These are phyloP conservation scores for Hyphantria cunea DNA, from an alignment of 1,140 invertebrate species.

Conservation along the genomic window DNA sequence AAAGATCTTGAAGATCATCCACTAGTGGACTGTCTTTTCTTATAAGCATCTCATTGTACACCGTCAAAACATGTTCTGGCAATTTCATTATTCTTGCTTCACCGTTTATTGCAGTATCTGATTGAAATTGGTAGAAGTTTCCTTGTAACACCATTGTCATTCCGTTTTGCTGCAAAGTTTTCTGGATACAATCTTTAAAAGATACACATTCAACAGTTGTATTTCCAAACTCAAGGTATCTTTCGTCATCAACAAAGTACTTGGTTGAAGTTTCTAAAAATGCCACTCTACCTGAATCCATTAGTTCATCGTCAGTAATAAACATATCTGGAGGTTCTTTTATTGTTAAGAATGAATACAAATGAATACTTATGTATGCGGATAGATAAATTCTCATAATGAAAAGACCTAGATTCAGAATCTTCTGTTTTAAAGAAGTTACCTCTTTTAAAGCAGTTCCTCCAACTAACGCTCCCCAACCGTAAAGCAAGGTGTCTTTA, in stretches of 20 bases:
- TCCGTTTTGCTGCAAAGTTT: conserved; percentile 46
- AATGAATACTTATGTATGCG: conserved; percentile 55
- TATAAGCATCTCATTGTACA: conserved; percentile 69
- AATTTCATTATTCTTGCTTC: conserved; percentile 57
- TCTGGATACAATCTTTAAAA: conserved; percentile 51
- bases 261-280: conserved; percentile 46
- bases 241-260: conserved; percentile 56
- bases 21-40: conserved; percentile 48
- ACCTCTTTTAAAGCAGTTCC: conserved; percentile 46
- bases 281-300: conserved; percentile 43
- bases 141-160: conserved; percentile 48
- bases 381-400: conserved; percentile 56
- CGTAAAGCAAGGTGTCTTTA: conserved; percentile 45
- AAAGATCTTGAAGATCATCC: conserved; percentile 37
- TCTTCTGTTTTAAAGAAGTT: conserved; percentile 54
- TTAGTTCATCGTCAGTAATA: conserved; percentile 54
- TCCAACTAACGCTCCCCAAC: conserved; percentile 60
- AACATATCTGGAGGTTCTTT: conserved; percentile 47
- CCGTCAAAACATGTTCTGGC: conserved; percentile 47
- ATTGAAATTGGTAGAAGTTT: conserved; percentile 46
- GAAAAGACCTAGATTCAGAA: conserved; percentile 54
- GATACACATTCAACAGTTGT: conserved; percentile 47
- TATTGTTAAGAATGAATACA: conserved; percentile 65
- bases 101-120: conserved; percentile 44
- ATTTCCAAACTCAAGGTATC: conserved; percentile 51